A percentile compares a stretch with the other conserved stretches of the same genome.
phyloP scores from a whole-genome alignment of 1,140 invertebrate genomes.

The Ceratoteleas bidentatus region DNA sequence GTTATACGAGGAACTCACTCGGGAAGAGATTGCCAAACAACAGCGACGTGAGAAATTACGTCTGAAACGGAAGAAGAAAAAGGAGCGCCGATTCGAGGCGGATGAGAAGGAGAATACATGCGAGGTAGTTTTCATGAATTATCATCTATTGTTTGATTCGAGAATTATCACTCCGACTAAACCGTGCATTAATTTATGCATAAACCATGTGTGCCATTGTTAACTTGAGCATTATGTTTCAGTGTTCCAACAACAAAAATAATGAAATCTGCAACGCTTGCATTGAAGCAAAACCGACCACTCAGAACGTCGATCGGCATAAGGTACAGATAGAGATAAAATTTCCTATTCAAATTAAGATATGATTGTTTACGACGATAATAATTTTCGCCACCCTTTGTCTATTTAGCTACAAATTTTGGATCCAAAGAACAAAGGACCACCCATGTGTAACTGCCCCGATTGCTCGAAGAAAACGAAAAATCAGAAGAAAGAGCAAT shows the following conservation, averaged over 20 bases:
- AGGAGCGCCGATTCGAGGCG: constrained; percentile 82
- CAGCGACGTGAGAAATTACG: constrained; percentile 93
- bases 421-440: constrained; percentile 78
- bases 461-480: constrained; percentile 75
- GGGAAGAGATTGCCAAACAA: constrained; percentile 91
- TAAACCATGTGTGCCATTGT: too few species aligned
- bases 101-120: constrained; percentile 83
- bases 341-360: too few species aligned
- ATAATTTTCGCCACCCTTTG: too few species aligned
- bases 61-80: constrained; percentile 92
- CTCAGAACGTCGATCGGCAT: constrained; percentile 74
- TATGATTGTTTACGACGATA: too few species aligned
- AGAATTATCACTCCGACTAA: too few species aligned
- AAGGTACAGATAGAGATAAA: too few species aligned
- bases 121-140: too few species aligned
- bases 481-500: constrained; percentile 51
- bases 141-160: too few species aligned
- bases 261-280: constrained; percentile 64
- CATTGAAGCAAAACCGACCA: constrained; percentile 69
- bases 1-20: constrained; percentile 89
- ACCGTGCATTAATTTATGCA: too few species aligned
- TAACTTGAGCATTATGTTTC: too few species aligned
- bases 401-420: constrained; percentile 75
- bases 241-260: constrained; percentile 67
- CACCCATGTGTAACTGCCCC: constrained; percentile 75